Evolutionary conservation across 2,113 vertebrate genomes (phyloP).

Genomic region (Formicarius rufipectus): DNA sequence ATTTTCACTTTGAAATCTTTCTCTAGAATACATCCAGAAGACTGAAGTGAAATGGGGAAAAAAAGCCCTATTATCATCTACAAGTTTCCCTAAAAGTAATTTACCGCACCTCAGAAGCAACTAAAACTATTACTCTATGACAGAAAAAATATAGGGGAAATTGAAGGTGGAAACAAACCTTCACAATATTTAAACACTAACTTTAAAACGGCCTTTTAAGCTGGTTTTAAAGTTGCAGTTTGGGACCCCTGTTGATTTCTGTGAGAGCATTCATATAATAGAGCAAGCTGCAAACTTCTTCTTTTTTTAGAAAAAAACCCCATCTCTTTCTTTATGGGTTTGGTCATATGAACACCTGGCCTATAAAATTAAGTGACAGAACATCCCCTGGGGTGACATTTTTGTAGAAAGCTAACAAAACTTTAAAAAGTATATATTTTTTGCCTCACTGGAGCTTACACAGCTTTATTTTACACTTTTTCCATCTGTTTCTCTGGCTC

Average conservation of each 20-base stretch:
- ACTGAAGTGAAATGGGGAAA: background rate
- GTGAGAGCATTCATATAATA: background rate
- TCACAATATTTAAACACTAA: background rate
- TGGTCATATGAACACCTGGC: conserved; percentile 53
- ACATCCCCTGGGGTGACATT: conserved; percentile 42
- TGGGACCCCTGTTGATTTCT: conserved; percentile 19
- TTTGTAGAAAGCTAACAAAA: conserved; percentile 46
- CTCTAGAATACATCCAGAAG: background rate
- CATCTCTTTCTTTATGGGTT: background rate
- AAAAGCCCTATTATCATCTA: background rate
- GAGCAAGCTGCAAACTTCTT: background rate
- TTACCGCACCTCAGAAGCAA: background rate
- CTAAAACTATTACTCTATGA: background rate
- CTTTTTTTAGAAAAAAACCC: background rate
- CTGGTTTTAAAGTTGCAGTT: background rate
- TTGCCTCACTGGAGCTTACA: conserved; percentile 52
- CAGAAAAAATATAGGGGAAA: background rate
- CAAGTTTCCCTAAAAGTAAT: background rate
- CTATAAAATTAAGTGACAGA: conserved; percentile 56
- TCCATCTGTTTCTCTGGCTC: conserved; percentile 69
- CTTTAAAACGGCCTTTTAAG: background rate
- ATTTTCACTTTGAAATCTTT: background rate
- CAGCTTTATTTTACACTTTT: conserved; percentile 63
- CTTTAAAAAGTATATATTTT: conserved; percentile 26
- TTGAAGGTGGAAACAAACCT: background rate